phyloP scores from a whole-genome alignment of 2,888 invertebrate species.

The Tridacna crocea region DNA sequence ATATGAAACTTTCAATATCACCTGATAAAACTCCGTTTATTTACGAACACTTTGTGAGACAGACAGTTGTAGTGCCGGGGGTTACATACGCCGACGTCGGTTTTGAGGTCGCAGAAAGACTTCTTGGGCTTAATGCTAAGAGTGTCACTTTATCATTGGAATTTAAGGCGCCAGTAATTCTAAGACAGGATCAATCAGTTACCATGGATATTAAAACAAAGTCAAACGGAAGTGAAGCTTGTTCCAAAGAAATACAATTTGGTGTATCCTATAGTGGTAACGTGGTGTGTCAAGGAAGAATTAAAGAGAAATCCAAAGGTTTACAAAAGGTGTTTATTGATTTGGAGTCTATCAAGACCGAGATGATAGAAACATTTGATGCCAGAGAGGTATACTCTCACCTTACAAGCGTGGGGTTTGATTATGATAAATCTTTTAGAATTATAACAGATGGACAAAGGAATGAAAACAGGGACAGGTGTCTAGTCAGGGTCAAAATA shows the following conservation, averaged over 20 bases:
- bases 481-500: neutral
- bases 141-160: neutral
- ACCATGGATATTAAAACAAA: neutral
- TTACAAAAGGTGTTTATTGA: neutral
- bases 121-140: neutral
- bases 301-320: neutral
- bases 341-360: neutral
- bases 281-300: neutral
- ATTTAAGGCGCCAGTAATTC: neutral
- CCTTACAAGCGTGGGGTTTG: neutral
- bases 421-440: neutral
- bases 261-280: neutral
- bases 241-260: constrained; percentile 3
- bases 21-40: constrained; percentile 53
- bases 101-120: constrained; percentile 42
- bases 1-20: constrained; percentile 20
- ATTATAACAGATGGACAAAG: neutral
- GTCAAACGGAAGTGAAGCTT: neutral
- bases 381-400: neutral
- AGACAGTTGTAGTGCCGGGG: constrained; percentile 58
- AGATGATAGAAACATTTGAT: neutral
- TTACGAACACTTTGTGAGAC: constrained; percentile 59
- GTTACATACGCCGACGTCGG: constrained; percentile 59
- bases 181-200: neutral
- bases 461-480: neutral